phyloP scores from a whole-genome alignment of 2,888 invertebrate genomes.

The Diaprepes abbreviatus region DNA sequence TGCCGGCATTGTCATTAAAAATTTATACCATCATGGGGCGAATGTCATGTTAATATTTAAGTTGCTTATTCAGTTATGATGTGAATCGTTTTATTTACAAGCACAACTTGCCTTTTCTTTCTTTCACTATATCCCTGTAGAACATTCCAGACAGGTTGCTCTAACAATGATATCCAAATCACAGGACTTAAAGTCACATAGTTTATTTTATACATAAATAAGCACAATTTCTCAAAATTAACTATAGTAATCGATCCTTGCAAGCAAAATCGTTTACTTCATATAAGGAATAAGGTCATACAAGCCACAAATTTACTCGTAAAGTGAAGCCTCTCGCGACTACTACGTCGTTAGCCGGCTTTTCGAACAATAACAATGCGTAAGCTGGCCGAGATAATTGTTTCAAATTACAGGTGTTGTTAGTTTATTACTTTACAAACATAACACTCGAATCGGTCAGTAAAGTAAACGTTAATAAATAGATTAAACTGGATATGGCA shows the following conservation, averaged over 20 bases:
- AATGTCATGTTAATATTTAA: no score
- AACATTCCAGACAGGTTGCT: conserved; percentile 22
- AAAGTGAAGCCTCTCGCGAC: conserved; percentile 17
- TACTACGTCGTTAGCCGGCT: conserved; percentile 33
- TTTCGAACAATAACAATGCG: conserved; percentile 30
- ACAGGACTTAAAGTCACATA: neutral
- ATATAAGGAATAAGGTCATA: conserved; percentile 3
- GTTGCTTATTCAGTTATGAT: no score
- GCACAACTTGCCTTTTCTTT: conserved; percentile 37
- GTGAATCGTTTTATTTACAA: no score
- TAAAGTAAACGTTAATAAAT: neutral
- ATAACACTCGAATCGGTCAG: conserved; percentile 4
- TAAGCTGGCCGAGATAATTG: conserved; percentile 4
- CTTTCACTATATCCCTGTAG: conserved; percentile 26
- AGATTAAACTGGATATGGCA: conserved; percentile 21
- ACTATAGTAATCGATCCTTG: conserved; percentile 5
- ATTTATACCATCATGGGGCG: no score
- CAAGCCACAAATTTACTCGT: neutral
- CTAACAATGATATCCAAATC: neutral
- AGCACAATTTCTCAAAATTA: neutral
- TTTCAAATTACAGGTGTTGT: conserved; percentile 13
- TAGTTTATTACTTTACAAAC: neutral
- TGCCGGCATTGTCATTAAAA: no score
- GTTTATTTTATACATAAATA: conserved; percentile 2
- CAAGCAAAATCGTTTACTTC: conserved; percentile 1